Percentiles rank a stretch among this genome's conserved stretches.
Evolutionary conservation across 53 echinoderm and acorn worm genomes (phyloP).

Genomic region (Actinopyga echinites): DNA sequence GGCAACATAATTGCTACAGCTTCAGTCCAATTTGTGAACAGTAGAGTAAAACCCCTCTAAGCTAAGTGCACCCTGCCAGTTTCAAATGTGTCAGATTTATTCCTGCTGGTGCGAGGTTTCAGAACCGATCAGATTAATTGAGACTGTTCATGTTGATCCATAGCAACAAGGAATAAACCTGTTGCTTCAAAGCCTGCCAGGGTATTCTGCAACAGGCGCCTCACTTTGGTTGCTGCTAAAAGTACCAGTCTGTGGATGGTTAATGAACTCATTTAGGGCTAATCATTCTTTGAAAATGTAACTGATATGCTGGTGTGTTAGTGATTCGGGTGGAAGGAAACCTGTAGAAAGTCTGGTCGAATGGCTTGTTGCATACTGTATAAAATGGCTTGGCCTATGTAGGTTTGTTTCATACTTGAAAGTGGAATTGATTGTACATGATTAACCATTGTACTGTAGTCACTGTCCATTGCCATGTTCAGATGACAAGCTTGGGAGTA

Average conservation of each 20-base stretch:
- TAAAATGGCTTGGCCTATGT: too few species aligned
- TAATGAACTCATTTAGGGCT: slow-evolving; percentile 16
- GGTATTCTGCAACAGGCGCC: not conserved
- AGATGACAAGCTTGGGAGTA: too few species aligned
- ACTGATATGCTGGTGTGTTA: slow-evolving; percentile 11
- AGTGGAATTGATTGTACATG: too few species aligned
- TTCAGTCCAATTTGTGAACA: not conserved
- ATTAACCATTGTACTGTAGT: too few species aligned
- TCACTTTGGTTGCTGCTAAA: too few species aligned
- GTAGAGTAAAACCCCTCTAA: slow-evolving; percentile 16
- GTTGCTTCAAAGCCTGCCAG: slow-evolving; percentile 12
- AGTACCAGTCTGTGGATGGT: not conserved
- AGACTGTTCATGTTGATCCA: not conserved
- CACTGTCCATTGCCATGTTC: too few species aligned
- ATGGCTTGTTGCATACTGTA: too few species aligned
- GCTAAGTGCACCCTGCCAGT: slow-evolving; percentile 19
- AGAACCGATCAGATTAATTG: slow-evolving; percentile 12
- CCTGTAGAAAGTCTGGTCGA: too few species aligned
- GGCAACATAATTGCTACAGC: slow-evolving; percentile 18
- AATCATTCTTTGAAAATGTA: slow-evolving; percentile 17
- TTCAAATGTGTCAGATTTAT: slow-evolving; percentile 17
- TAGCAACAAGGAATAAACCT: not conserved
- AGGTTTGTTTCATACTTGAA: too few species aligned
- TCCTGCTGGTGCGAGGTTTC: slow-evolving; percentile 37
- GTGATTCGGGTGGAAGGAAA: not conserved